Evolutionary conservation across 2,113 vertebrate genomes (phyloP), one percentile per base, ranked within the genome.

Genomic region (Hydrolagus affinis): DNA sequence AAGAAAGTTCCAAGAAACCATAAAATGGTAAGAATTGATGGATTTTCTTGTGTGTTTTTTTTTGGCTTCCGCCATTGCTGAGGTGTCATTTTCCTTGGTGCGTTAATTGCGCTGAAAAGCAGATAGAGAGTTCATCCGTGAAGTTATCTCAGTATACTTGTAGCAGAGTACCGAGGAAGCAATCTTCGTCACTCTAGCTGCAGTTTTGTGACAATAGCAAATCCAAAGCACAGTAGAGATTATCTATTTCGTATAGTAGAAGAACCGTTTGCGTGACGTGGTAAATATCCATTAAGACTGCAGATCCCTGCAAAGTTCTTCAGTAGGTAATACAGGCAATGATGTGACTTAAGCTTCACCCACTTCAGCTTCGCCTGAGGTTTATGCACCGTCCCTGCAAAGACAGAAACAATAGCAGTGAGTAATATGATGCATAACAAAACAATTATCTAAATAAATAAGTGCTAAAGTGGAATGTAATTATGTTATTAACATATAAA

Each of bases 361-460:
- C 6, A 87, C 77, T 7, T 87, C 89, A 95, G 95, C 85, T 93
- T 25, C 97, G 92, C 87, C 87, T 95, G 91, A 99, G 98, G 89
- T 97, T 96, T 23, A 99, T 93, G 87, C 97, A 99, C 0, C 97
- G 95, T 59, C 97, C 97, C 97, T 99, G 89, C 32, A 86, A 85
- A 85, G 86, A 80, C 68, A 85, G 85, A 32, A 86, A 70, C 77
- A 89, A 8, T 90, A 21, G 88, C 44, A 17, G 60, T 32, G 30
- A 30, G 66, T 83, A 15, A 32, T 32, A 7, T 44, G 44, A 44
- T 44, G 44, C 6, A 44, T 10, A 30, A 32, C 4, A 28, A 66
- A 19, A 66, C 25, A 83, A 19, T 66, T 64, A 0, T 30, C 9
- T 83, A 3, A 30, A 83, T 21, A 66, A n/a, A 28, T 68, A 83